Evolutionary conservation across 2,113 vertebrate genomes (phyloP).

Genomic region (Gambusia affinis): DNA sequence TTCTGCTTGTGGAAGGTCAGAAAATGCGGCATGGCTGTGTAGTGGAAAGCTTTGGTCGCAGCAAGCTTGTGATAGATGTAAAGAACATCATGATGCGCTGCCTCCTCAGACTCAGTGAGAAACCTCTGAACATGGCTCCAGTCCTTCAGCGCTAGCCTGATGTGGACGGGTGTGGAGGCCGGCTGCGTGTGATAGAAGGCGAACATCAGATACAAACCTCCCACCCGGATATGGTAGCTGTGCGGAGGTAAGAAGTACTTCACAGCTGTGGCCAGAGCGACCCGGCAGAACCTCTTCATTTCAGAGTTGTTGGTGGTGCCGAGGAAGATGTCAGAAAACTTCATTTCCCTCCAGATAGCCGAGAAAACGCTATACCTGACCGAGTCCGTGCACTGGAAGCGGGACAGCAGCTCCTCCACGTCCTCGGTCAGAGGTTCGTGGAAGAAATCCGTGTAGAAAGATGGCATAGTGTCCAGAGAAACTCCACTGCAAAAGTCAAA

Average conservation of each 20-base stretch:
- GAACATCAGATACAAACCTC: constrained; percentile 91
- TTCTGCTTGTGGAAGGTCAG: constrained; percentile 70
- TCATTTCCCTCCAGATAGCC: constrained; percentile 85
- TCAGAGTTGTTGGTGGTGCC: constrained; percentile 72
- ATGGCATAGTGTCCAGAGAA: constrained; percentile 45
- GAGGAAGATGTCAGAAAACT: constrained; percentile 85
- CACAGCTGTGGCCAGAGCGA: constrained; percentile 81
- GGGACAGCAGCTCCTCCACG: constrained; percentile 87
- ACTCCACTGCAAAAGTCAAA: not conserved
- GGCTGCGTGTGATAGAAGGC: constrained; percentile 87
- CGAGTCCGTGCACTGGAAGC: constrained; percentile 85
- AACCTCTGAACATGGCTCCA: constrained; percentile 85
- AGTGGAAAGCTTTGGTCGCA: constrained; percentile 83
- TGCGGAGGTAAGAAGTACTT: constrained; percentile 90
- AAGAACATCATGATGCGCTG: constrained; percentile 86
- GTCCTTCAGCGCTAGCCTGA: constrained; percentile 87
- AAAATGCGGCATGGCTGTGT: constrained; percentile 86
- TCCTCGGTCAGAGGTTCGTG: constrained; percentile 80
- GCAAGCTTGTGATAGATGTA: constrained; percentile 85
- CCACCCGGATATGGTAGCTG: constrained; percentile 91
- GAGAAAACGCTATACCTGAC: constrained; percentile 88
- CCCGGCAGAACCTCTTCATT: constrained; percentile 81
- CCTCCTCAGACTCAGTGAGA: constrained; percentile 80
- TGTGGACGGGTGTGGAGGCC: constrained; percentile 85
- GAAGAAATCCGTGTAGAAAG: constrained; percentile 31